A percentile compares a stretch with the other conserved stretches of the same genome.
Conservation (phyloP, 2,113 vertebrate genomes). For the Pygathrix nemaeus region DNA sequence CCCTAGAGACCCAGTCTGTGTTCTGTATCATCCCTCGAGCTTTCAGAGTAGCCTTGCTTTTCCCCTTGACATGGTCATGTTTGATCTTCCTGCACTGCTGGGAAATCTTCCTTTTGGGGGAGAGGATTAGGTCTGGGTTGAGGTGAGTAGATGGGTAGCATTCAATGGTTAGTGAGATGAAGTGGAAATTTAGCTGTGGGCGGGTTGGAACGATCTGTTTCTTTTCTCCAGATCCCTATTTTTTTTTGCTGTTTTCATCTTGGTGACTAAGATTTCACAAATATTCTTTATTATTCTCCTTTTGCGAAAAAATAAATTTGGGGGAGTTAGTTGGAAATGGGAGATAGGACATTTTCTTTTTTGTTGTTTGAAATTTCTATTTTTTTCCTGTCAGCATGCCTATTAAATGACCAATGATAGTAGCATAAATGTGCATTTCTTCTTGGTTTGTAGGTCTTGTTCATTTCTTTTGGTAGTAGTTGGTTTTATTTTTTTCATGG, state of each 20-base stretch:
- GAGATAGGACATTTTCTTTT: neutral
- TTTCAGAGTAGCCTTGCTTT: slow-evolving; percentile 25
- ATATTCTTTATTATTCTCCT: neutral
- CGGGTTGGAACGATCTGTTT: slow-evolving; percentile 15
- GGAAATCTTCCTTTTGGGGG: neutral
- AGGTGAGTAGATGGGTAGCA: slow-evolving; percentile 47
- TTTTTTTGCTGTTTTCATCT: slow-evolving; percentile 23
- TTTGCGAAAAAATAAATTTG: neutral
- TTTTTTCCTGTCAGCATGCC: neutral
- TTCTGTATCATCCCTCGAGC: slow-evolving; percentile 50
- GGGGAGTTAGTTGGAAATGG: neutral
- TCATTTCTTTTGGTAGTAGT: neutral
- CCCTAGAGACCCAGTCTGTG: slow-evolving; percentile 51
- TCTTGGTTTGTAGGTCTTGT: neutral
- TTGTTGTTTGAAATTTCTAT: slow-evolving; percentile 5
- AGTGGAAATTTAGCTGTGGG: neutral
- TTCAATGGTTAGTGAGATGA: neutral
- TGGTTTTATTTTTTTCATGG: neutral
- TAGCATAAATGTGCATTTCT: neutral
- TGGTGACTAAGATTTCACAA: slow-evolving; percentile 30
- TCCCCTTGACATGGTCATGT: neutral
- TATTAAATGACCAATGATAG: neutral
- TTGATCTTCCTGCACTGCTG: neutral
- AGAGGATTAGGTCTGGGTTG: neutral
- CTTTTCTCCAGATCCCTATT: neutral